These are phyloP conservation scores for Eupristina koningsbergeri DNA, from an alignment of 1,140 invertebrate genomes.

Conservation along the genomic window DNA sequence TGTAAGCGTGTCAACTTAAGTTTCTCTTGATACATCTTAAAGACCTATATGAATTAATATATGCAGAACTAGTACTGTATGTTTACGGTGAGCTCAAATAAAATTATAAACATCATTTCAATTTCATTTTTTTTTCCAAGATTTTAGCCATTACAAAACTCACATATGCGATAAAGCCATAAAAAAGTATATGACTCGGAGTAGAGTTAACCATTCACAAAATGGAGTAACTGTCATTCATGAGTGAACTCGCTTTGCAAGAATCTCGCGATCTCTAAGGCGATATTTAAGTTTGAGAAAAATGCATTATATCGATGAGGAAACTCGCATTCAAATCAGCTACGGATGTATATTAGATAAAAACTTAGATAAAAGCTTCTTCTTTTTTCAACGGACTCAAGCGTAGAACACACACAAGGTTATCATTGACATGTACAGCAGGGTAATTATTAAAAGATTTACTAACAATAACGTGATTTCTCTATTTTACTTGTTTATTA, in stretches of 20 bases:
- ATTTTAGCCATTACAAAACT: background rate
- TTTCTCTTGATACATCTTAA: background rate
- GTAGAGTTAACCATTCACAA: background rate
- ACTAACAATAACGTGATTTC: background rate
- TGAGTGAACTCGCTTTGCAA: slow-evolving; percentile 9
- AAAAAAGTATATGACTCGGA: background rate
- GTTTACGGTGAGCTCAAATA: background rate
- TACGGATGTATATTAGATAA: slow-evolving; percentile 7
- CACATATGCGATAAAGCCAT: background rate
- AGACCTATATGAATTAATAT: background rate
- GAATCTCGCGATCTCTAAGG: slow-evolving; percentile 23
- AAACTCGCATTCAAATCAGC: slow-evolving; percentile 33
- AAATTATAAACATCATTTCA: background rate
- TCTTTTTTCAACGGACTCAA: background rate
- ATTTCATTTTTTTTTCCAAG: background rate
- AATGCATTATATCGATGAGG: slow-evolving; percentile 5
- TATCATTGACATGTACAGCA: background rate
- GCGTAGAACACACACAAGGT: background rate
- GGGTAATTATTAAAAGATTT: background rate
- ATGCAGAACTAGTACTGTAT: background rate
- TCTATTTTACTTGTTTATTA: background rate
- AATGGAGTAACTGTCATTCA: background rate
- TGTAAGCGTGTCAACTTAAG: background rate
- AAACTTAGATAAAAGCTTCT: background rate
- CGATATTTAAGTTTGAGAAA: slow-evolving; percentile 35